Evolutionary conservation across 2,888 invertebrate species (phyloP), one percentile per base, ranked within the genome.

Genomic region (Tricholauxania praeusta): DNA sequence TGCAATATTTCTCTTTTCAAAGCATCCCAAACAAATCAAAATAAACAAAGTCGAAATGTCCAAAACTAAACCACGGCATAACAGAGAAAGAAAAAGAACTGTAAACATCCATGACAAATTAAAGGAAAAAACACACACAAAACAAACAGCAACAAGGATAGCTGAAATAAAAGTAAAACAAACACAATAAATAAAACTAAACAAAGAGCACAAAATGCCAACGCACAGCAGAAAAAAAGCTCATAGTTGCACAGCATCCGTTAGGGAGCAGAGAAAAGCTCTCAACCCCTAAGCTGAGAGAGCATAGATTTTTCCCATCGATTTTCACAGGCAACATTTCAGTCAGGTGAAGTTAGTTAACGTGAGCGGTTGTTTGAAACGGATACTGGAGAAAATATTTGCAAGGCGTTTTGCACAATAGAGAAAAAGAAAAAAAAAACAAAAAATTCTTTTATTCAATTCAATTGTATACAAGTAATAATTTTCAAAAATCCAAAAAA

Each of bases 341-440:
- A 86, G 86, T 86, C 85, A 86, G 86, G 85, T 86, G 85, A 83
- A 86, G 86, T 84, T 85, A 86, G 85, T 85, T 84, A 81, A 84
- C 83, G 85, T 82, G 85, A 80, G 80, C 82, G 86, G 86, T 85
- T 84, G 82, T 78, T 80, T 72, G 76, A 78, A 78, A 62, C 82
- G 84, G 82, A 74, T 71, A 28, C 48, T 52, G 10, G 39, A 39
- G 32, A 48, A 47, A 28, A 70, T 15, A 6, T 48, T 63, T 68
- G 68, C 63, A 52, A 64, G 57, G n/a, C 49, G 49, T 57, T 71
- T 65, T 71, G 65, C 65, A 65, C 51, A 71, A 49, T 22, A 55
- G 59, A 65, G 49, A 66, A 74, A 74, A 66, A 57, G n/a, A 57
- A 53, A 22, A 59, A 49, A 72, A 72, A 68, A 57, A 73, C 60